A percentile compares a stretch with the other conserved stretches of the same genome.
phyloP scores from a whole-genome alignment of 2,888 invertebrate species.

The Dysmachus trigonus region DNA sequence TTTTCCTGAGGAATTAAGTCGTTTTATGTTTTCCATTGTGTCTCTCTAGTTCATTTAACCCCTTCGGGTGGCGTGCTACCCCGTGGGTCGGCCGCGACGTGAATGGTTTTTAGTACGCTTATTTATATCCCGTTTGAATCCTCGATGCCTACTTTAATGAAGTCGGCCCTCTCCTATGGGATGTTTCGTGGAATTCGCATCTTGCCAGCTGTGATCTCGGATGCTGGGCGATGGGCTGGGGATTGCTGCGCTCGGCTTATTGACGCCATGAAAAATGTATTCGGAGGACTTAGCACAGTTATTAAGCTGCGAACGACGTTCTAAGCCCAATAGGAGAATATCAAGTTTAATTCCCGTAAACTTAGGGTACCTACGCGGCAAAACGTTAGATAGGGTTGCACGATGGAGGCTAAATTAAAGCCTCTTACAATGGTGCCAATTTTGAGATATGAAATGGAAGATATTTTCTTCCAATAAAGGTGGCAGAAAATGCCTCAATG shows the following conservation, averaged over 20 bases:
- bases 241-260: conserved; percentile 27
- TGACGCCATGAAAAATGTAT: conserved; percentile 47
- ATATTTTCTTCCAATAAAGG: not conserved
- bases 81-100: conserved; percentile 13
- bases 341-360: not conserved
- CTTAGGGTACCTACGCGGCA: not conserved
- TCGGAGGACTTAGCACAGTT: conserved; percentile 48
- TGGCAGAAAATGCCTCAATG: not conserved
- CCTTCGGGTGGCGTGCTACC: not conserved
- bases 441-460: not conserved
- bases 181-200: conserved; percentile 7
- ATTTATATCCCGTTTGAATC: conserved; percentile 47
- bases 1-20: conserved; percentile 46
- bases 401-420: not conserved
- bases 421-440: not conserved
- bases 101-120: conserved; percentile 42
- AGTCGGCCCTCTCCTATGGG: not conserved
- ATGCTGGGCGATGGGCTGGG: not conserved
- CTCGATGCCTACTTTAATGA: conserved; percentile 44
- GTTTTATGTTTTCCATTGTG: conserved; percentile 42
- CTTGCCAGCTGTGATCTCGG: conserved; percentile 18
- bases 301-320: conserved; percentile 46
- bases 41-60: conserved; percentile 40
- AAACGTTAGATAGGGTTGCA: not conserved
- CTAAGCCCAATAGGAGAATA: not conserved